phyloP scores from a whole-genome alignment of 2,113 vertebrate genomes.

The Guaruba guarouba region DNA sequence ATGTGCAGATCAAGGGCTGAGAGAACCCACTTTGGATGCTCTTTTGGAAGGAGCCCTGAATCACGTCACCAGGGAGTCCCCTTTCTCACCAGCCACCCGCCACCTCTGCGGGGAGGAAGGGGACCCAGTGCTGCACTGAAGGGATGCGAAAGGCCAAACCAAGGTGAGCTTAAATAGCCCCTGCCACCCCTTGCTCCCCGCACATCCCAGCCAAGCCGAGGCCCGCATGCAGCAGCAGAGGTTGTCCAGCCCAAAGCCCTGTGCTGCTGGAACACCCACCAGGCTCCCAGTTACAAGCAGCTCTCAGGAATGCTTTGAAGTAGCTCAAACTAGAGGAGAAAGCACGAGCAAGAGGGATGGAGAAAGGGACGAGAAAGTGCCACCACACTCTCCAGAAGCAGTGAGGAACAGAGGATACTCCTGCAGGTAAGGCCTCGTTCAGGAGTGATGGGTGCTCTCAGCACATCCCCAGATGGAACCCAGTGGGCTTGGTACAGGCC shows the following conservation, averaged over 20 bases:
- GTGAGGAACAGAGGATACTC: accelerated
- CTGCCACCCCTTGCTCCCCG: not conserved
- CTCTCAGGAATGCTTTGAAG: constrained; percentile 57
- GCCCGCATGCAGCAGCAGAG: not conserved
- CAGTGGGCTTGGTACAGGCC: accelerated
- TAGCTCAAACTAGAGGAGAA: not conserved
- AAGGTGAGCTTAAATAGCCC: accelerated
- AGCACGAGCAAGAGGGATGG: not conserved
- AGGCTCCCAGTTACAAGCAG: not conserved
- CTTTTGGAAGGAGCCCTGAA: not conserved
- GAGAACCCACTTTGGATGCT: not conserved
- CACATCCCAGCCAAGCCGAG: not conserved
- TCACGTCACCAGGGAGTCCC: not conserved
- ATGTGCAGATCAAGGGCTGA: not conserved
- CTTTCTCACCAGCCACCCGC: not conserved
- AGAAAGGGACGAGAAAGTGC: not conserved
- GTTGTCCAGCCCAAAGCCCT: not conserved
- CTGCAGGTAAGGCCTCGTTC: not conserved
- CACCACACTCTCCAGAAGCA: accelerated
- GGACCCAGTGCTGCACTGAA: accelerated
- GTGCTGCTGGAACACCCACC: not conserved
- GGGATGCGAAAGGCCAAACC: not conserved
- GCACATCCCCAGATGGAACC: not conserved
- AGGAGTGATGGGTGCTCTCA: not conserved
- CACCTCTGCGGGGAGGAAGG: accelerated